Evolutionary conservation across 2,113 vertebrate genomes (phyloP).

Genomic region (Pteronura brasiliensis): DNA sequence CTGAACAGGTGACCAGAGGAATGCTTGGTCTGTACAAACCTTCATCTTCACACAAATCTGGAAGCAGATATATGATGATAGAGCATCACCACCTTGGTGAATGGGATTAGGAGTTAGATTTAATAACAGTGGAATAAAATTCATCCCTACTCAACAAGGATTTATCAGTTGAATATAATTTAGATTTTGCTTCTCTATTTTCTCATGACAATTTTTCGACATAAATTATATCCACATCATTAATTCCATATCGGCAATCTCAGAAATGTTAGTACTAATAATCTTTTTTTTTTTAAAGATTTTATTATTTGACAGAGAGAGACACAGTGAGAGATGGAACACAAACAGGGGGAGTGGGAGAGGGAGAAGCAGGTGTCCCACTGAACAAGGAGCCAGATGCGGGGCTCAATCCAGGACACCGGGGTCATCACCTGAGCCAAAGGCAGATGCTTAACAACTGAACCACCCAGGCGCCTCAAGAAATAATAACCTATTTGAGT

Average conservation of each 20-base stretch:
- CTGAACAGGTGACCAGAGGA: background rate
- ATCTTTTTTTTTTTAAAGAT: background rate
- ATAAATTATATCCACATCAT: background rate
- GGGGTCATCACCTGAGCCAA: too few relatives aligned
- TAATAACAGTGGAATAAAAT: background rate
- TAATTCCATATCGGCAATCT: constrained; percentile 7
- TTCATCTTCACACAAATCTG: background rate
- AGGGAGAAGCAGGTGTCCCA: too few relatives aligned
- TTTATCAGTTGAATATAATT: background rate
- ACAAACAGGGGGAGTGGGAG: too few relatives aligned
- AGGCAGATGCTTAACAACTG: too few relatives aligned
- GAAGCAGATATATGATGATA: background rate
- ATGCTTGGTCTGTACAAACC: background rate
- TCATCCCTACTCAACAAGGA: background rate
- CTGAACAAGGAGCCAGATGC: too few relatives aligned
- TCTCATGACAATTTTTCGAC: constrained; percentile 12
- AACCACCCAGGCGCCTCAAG: background rate
- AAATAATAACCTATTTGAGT: background rate
- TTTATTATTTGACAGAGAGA: too few relatives aligned
- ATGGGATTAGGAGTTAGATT: background rate
- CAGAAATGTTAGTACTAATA: constrained; percentile 1
- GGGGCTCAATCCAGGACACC: too few relatives aligned
- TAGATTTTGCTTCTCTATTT: background rate
- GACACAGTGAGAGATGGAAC: too few relatives aligned
- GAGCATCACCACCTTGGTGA: background rate